A percentile compares a stretch with the other conserved stretches of the same genome.
Conservation (phyloP, 1,140 invertebrate genomes). For the Procambarus clarkii region DNA sequence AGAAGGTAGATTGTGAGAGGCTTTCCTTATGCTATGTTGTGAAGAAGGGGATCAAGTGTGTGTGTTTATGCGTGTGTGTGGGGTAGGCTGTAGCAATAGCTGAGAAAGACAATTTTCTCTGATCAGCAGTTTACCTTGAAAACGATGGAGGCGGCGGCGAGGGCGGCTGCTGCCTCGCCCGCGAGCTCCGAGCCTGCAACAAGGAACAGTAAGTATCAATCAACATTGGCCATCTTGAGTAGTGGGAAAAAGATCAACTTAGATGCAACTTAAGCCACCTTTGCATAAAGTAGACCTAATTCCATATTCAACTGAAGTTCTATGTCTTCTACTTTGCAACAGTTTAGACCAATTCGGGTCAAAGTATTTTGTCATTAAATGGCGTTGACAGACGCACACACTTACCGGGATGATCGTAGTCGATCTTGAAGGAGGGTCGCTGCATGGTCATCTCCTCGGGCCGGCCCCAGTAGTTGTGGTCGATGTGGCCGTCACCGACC, state of each 20-base stretch:
- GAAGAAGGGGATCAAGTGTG: not conserved
- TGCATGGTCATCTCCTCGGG: constrained; percentile 76
- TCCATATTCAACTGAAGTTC: no score
- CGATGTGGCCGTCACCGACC: constrained; percentile 69
- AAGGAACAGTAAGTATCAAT: not conserved
- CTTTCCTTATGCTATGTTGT: not conserved
- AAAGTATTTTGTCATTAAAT: no score
- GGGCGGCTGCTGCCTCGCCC: constrained; percentile 81
- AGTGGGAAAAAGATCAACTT: no score
- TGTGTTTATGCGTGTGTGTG: not conserved
- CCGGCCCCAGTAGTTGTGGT: constrained; percentile 74
- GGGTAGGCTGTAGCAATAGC: no score
- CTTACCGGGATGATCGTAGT: constrained; percentile 76
- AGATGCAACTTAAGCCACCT: no score
- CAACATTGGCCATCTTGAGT: no score
- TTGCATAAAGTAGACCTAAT: no score
- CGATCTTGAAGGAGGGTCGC: constrained; percentile 76
- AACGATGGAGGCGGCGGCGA: constrained; percentile 80
- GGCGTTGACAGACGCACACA: not conserved
- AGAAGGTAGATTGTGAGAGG: not conserved
- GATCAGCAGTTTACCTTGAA: constrained; percentile 22
- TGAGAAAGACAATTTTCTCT: not conserved
- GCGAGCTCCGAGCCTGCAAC: constrained; percentile 80
- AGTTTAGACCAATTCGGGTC: no score
- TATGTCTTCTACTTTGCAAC: no score